These are phyloP conservation scores for Prunella himalayana DNA, from an alignment of 2,113 vertebrate genomes.

Conservation along the genomic window DNA sequence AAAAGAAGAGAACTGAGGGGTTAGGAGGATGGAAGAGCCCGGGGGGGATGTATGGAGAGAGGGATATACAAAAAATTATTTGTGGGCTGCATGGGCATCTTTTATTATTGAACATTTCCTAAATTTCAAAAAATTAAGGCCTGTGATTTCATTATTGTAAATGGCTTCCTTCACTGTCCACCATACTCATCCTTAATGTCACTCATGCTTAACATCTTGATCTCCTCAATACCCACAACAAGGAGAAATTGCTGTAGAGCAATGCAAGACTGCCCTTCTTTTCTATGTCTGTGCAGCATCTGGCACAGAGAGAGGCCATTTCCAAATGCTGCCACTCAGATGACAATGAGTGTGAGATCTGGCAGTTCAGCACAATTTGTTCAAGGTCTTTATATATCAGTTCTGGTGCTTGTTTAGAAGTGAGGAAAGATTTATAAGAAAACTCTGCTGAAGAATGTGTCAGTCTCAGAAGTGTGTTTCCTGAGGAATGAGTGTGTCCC, in stretches of 20 bases:
- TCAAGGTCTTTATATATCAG: neutral
- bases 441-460: neutral
- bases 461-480: neutral
- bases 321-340: neutral
- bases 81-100: neutral
- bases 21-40: rapidly evolving
- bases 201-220: neutral
- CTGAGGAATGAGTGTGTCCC: neutral
- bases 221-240: neutral
- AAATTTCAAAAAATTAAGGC: neutral
- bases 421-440: neutral
- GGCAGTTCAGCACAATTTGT: neutral
- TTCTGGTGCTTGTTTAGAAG: neutral
- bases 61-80: neutral
- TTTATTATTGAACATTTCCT: neutral
- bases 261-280: neutral
- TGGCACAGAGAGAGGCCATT: neutral
- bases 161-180: neutral
- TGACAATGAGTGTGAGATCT: neutral
- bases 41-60: rapidly evolving
- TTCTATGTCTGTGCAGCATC: neutral
- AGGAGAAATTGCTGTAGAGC: neutral
- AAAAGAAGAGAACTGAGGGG: rapidly evolving
- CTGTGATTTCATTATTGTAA: neutral
- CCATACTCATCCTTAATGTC: neutral